A percentile compares a stretch with the other conserved stretches of the same genome.
phyloP scores from a whole-genome alignment of 2,113 vertebrate genomes.

The Forbesichthys agassizii region DNA sequence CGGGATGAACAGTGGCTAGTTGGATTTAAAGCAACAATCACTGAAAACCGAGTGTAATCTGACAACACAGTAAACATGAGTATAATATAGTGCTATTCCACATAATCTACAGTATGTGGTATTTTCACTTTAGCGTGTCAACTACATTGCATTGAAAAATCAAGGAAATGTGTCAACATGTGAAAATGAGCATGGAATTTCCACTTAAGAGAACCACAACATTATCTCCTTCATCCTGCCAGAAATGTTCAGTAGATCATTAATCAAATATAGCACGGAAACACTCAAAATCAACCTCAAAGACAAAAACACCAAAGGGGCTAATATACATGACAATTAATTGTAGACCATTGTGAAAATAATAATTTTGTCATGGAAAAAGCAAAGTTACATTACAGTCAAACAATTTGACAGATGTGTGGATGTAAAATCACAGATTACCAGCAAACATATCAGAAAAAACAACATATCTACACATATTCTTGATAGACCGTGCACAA shows the following conservation, averaged over 20 bases:
- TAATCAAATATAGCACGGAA: neutral
- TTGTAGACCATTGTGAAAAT: slow-evolving; percentile 32
- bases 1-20: too few species aligned
- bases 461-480: slow-evolving; percentile 15
- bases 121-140: too few species aligned
- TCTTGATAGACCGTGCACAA: slow-evolving; percentile 58
- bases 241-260: neutral
- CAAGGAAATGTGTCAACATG: too few species aligned
- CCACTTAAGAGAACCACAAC: neutral
- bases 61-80: too few species aligned
- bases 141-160: too few species aligned
- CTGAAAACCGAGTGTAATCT: too few species aligned
- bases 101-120: too few species aligned
- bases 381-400: slow-evolving; percentile 6
- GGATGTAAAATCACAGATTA: neutral
- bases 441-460: slow-evolving; percentile 1
- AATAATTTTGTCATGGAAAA: slow-evolving; percentile 15
- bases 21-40: too few species aligned
- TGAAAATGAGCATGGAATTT: too few species aligned
- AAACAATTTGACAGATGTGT: too few species aligned
- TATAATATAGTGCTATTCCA: too few species aligned
- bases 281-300: slow-evolving; percentile 4
- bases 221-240: neutral
- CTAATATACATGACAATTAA: slow-evolving; percentile 26
- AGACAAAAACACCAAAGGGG: slow-evolving; percentile 6